These are phyloP conservation scores for Gorsachius magnificus DNA, from an alignment of 2,797 vertebrate genomes.

Conservation along the genomic window DNA sequence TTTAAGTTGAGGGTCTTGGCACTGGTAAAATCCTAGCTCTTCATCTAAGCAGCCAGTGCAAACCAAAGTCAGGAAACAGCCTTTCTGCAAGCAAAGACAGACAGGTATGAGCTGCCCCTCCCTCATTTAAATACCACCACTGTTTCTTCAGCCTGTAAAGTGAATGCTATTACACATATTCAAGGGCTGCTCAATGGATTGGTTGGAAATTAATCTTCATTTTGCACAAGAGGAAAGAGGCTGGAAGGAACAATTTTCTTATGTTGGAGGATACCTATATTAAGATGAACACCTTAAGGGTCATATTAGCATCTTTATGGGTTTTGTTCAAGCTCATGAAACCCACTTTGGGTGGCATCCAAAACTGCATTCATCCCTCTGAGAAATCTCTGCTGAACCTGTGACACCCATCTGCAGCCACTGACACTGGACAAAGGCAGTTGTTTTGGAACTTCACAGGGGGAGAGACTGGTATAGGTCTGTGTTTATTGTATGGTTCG, in stretches of 20 bases:
- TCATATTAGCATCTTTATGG: background rate
- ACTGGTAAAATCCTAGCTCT: background rate
- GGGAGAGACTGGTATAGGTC: background rate
- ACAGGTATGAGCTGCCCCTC: background rate
- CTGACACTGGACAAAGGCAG: background rate
- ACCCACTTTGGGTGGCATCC: background rate
- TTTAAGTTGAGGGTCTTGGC: background rate
- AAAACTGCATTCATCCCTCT: background rate
- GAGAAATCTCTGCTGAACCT: background rate
- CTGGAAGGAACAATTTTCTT: background rate
- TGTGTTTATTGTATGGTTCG: background rate
- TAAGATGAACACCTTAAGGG: background rate
- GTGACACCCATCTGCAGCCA: background rate
- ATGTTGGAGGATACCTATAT: background rate
- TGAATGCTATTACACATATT: background rate
- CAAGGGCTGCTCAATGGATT: background rate
- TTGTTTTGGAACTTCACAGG: background rate
- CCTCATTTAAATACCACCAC: background rate
- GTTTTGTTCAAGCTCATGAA: background rate
- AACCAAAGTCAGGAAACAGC: background rate
- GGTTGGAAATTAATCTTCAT: background rate
- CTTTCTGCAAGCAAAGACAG: background rate
- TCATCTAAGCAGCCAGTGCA: background rate
- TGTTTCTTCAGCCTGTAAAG: background rate
- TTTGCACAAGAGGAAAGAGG: background rate